Percentiles rank a stretch among this genome's conserved stretches.
phyloP scores from a whole-genome alignment of 2,888 invertebrate genomes.

The Hydrotaea diabolus region DNA sequence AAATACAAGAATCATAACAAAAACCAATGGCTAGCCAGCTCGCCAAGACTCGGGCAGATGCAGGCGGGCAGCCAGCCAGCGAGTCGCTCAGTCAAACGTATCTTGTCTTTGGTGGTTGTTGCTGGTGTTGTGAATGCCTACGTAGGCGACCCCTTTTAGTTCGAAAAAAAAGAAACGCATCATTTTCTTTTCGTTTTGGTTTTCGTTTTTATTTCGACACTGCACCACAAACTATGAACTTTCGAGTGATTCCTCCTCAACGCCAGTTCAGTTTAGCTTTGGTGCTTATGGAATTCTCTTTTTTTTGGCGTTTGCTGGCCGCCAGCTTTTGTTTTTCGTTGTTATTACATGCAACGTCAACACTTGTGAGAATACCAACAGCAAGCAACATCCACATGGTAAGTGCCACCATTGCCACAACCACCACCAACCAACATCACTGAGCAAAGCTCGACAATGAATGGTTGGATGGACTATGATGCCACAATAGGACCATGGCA shows the following conservation, averaged over 20 bases:
- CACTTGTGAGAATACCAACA: constrained; percentile 39
- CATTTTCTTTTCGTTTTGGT: constrained; percentile 2
- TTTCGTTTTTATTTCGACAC: constrained; percentile 22
- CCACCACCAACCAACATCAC: background rate
- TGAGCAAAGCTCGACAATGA: background rate
- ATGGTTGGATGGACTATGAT: background rate
- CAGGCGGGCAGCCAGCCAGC: background rate
- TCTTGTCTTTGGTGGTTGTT: background rate
- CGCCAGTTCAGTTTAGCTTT: constrained; percentile 12
- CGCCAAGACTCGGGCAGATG: background rate
- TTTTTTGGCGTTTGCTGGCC: background rate
- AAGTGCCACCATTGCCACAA: constrained; percentile 1
- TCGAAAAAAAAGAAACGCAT: constrained; percentile 23
- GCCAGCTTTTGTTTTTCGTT: background rate
- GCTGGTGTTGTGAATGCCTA: constrained; percentile 11
- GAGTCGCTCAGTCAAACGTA: too few relatives aligned
- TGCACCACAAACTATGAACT: constrained; percentile 30
- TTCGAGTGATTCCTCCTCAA: constrained; percentile 3
- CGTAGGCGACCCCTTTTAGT: constrained; percentile 49
- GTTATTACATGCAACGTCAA: constrained; percentile 47
- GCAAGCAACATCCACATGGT: background rate
- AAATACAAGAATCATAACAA: constrained; percentile 42
- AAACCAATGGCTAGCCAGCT: constrained; percentile 34
- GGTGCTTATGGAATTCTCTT: constrained; percentile 43
- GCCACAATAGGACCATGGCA: background rate